These are phyloP conservation scores for Meloidogyne chitwoodi DNA, from an alignment of 1,140 invertebrate genomes.

Conservation along the genomic window DNA sequence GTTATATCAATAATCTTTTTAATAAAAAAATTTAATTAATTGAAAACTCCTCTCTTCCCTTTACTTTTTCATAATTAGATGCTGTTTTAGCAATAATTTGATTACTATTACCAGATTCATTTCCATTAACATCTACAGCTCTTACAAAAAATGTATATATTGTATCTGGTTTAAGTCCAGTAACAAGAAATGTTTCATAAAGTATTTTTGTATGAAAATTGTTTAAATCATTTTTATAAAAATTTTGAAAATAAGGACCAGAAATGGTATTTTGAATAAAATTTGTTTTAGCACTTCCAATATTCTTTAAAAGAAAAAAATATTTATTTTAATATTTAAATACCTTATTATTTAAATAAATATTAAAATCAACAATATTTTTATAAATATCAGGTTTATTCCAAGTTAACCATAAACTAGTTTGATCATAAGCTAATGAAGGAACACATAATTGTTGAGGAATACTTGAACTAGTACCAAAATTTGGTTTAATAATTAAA, in stretches of 20 bases:
- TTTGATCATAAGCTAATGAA: constrained; percentile 5
- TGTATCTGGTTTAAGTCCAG: neutral
- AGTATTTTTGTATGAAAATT: neutral
- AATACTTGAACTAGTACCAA: neutral
- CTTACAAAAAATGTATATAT: neutral
- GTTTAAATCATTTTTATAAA: constrained; percentile 2
- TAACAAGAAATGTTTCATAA: neutral
- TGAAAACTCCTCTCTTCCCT: neutral
- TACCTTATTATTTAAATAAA: neutral
- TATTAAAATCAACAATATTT: neutral
- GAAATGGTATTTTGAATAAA: neutral
- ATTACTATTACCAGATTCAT: neutral
- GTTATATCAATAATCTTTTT: neutral
- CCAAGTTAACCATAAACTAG: neutral
- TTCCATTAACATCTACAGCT: neutral
- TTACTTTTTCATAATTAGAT: neutral
- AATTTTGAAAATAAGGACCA: neutral
- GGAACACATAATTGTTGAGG: neutral
- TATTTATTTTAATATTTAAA: neutral
- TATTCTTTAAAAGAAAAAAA: neutral
- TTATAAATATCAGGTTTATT: neutral
- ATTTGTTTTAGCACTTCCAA: neutral
- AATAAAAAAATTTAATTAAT: neutral
- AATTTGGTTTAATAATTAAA: neutral
- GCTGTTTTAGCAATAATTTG: neutral